Evolutionary conservation across 2,113 vertebrate genomes (phyloP).

Genomic region (Nansenia antarctica): DNA sequence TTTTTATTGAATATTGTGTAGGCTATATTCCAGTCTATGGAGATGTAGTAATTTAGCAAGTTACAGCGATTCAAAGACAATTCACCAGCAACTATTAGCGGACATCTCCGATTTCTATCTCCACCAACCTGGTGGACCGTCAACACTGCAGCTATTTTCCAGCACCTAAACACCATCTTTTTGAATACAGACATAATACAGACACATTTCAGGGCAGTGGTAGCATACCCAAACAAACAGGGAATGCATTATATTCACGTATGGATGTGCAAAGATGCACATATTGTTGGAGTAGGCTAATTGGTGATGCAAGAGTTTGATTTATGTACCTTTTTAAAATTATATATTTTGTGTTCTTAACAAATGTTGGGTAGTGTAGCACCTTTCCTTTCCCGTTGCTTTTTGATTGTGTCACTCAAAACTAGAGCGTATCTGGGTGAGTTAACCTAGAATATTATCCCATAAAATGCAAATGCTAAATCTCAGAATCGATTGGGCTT

Average conservation of each 20-base stretch:
- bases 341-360: not conserved
- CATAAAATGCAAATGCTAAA: too few species aligned
- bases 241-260: not conserved
- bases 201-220: not conserved
- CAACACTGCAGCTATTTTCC: not conserved
- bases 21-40: not conserved
- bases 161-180: not conserved
- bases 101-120: too few species aligned
- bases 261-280: too few species aligned
- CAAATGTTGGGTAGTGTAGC: not conserved
- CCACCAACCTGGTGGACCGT: too few species aligned
- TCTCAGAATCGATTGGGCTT: too few species aligned
- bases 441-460: too few species aligned
- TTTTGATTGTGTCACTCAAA: not conserved
- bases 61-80: too few species aligned
- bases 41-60: too few species aligned
- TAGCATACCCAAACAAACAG: not conserved
- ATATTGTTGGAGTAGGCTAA: too few species aligned
- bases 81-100: not conserved
- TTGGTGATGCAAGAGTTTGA: too few species aligned
- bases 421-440: not conserved
- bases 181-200: not conserved
- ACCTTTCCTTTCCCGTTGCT: too few species aligned
- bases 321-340: not conserved
- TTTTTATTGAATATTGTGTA: too few species aligned